Percentiles rank a stretch among this genome's conserved stretches.
These are phyloP conservation scores for Lithophane semibrunnea DNA, from an alignment of 2,888 invertebrate genomes.

Conservation along the genomic window DNA sequence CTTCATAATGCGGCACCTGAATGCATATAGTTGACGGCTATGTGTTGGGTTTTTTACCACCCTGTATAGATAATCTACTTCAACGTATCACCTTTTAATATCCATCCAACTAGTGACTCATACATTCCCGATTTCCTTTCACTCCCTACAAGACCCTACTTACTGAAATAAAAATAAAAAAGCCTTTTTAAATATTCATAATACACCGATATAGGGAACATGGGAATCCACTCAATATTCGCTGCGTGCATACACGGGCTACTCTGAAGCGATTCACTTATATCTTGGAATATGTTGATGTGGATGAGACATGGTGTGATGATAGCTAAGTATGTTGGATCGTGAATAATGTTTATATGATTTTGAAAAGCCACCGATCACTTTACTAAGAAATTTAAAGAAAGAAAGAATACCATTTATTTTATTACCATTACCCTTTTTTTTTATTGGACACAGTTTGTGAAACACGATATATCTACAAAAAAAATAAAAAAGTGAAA, in stretches of 20 bases:
- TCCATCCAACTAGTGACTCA: slow-evolving; percentile 7
- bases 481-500: too few relatives aligned
- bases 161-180: slow-evolving; percentile 46
- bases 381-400: too few relatives aligned
- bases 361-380: background rate
- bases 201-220: slow-evolving; percentile 68
- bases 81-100: background rate
- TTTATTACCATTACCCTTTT: too few relatives aligned
- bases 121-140: slow-evolving; percentile 17
- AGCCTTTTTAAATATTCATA: slow-evolving; percentile 59
- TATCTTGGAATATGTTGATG: slow-evolving; percentile 43
- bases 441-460: too few relatives aligned
- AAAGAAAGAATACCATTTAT: too few relatives aligned
- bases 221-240: slow-evolving; percentile 74
- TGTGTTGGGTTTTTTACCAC: too few relatives aligned
- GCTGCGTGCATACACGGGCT: slow-evolving; percentile 57
- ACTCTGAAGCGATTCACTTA: slow-evolving; percentile 64
- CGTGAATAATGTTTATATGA: background rate
- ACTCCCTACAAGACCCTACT: slow-evolving; percentile 7
- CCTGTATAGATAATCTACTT: background rate
- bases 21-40: too few relatives aligned
- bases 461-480: too few relatives aligned
- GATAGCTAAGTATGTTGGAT: background rate
- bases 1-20: too few relatives aligned
- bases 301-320: slow-evolving; percentile 36